These are phyloP conservation scores for Chinchilla lanigera DNA, from an alignment of 2,113 vertebrate species.

Conservation along the genomic window DNA sequence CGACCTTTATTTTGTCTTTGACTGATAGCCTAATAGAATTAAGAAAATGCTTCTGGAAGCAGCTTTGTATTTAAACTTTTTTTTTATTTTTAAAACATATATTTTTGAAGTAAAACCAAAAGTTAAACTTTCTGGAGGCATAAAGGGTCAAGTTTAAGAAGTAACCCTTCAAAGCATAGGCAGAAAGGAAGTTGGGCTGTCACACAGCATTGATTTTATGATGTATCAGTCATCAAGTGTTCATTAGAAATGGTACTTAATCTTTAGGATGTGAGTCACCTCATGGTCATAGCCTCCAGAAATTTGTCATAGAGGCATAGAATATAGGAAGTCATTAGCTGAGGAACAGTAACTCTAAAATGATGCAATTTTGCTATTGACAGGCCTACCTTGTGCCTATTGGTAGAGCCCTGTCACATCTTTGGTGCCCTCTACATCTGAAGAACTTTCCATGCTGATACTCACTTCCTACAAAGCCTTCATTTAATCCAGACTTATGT, in stretches of 20 bases:
- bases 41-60: neutral
- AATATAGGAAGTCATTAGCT: slow-evolving; percentile 58
- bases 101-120: neutral
- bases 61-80: neutral
- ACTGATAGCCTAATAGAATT: neutral
- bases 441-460: neutral
- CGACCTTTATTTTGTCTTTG: slow-evolving; percentile 4
- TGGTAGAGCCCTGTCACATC: neutral
- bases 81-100: neutral
- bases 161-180: neutral
- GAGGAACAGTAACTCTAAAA: slow-evolving; percentile 33
- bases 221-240: neutral
- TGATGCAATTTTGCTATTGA: neutral
- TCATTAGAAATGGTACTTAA: slow-evolving; percentile 61
- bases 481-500: neutral
- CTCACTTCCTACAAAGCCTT: neutral
- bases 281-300: neutral
- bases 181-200: neutral
- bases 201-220: slow-evolving; percentile 49
- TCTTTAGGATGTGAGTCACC: slow-evolving; percentile 70
- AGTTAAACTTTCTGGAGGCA: neutral
- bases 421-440: neutral
- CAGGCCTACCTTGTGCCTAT: neutral
- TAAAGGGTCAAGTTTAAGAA: neutral
- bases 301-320: neutral